phyloP scores from a whole-genome alignment of 2,888 invertebrate genomes.

The Stenotaenia linearis region DNA sequence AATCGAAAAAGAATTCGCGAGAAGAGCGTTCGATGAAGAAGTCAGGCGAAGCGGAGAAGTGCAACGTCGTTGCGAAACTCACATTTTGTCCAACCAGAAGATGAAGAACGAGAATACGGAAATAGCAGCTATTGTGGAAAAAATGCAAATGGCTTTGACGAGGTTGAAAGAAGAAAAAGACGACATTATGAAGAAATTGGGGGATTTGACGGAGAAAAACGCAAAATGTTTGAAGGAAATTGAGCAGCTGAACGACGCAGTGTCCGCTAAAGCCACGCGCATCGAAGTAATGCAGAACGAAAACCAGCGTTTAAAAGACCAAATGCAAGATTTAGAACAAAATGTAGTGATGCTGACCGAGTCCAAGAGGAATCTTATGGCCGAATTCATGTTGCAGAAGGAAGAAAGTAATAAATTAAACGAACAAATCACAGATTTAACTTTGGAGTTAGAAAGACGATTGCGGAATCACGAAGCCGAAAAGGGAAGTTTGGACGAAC shows the following conservation, averaged over 20 bases:
- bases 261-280: not conserved
- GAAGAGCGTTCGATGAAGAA: not conserved
- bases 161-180: not conserved
- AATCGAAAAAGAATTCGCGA: not conserved
- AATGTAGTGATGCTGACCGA: not conserved
- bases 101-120: not conserved
- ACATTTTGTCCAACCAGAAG: not conserved
- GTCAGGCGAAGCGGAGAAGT: not conserved
- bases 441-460: not conserved
- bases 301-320: not conserved
- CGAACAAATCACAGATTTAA: not conserved
- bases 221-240: not conserved
- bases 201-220: not conserved
- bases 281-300: not conserved
- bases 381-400: not conserved
- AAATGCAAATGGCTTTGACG: not conserved
- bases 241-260: not conserved
- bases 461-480: not conserved
- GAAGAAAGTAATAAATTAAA: not conserved
- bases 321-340: not conserved
- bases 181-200: not conserved
- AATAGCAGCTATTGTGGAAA: not conserved
- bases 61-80: not conserved
- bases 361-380: not conserved
- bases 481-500: not conserved